These are phyloP conservation scores for Galerucella pusilla DNA, from an alignment of 2,888 invertebrate species.

Conservation along the genomic window DNA sequence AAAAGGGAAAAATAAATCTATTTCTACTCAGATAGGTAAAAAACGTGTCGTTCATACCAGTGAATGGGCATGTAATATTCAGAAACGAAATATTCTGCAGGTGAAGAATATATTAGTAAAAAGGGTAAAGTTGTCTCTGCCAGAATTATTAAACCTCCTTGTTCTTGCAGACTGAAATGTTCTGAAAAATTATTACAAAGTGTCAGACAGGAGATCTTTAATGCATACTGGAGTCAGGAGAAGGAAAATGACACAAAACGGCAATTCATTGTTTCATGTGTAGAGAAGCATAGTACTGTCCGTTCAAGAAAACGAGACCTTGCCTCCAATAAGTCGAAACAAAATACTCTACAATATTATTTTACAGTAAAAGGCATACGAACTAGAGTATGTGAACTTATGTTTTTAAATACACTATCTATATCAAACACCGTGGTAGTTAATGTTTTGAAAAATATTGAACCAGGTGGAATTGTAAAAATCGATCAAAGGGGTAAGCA, in stretches of 20 bases:
- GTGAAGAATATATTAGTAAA: constrained; percentile 28
- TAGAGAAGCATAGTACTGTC: constrained; percentile 24
- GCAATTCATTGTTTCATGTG: constrained; percentile 25
- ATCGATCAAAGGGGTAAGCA: constrained; percentile 2
- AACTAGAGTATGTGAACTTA: constrained; percentile 17
- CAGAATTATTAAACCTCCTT: constrained; percentile 28
- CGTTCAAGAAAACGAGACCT: constrained; percentile 17
- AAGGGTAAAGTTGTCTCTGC: constrained; percentile 25
- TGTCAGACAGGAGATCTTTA: constrained; percentile 25
- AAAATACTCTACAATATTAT: constrained; percentile 23
- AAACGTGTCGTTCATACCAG: constrained; percentile 26
- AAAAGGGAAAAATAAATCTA: constrained; percentile 27
- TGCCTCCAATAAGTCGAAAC: constrained; percentile 24
- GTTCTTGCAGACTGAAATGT: constrained; percentile 24
- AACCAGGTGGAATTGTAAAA: constrained; percentile 16
- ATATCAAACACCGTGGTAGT: constrained; percentile 15
- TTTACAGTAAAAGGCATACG: constrained; percentile 21
- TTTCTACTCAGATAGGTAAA: constrained; percentile 21
- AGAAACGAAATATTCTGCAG: constrained; percentile 26
- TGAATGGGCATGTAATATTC: constrained; percentile 27
- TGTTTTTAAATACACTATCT: constrained; percentile 22
- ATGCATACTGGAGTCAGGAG: constrained; percentile 20
- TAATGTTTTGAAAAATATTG: constrained; percentile 12
- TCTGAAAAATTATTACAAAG: constrained; percentile 18
- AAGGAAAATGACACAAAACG: constrained; percentile 19